Evolutionary conservation across 1,140 invertebrate species (phyloP).

Genomic region (Centruroides sculpturatus): DNA sequence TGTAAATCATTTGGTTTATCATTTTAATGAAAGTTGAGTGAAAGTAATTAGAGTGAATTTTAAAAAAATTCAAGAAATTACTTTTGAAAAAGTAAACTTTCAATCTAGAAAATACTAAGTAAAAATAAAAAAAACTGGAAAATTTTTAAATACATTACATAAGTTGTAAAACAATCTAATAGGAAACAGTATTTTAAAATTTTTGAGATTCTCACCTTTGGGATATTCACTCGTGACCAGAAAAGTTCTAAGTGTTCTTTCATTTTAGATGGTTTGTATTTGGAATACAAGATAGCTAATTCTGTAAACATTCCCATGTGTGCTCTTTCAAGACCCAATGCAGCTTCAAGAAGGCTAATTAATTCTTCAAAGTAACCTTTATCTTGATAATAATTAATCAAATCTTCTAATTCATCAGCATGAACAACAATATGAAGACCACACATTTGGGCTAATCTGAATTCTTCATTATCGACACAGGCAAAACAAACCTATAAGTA

Average conservation of each 20-base stretch:
- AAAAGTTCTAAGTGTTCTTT: slow-evolving; percentile 97
- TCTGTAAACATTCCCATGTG: slow-evolving; percentile 99
- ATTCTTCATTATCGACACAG: slow-evolving; percentile 96
- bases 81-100: no score
- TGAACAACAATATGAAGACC: slow-evolving; percentile 99
- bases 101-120: no score
- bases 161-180: not conserved
- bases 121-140: not conserved
- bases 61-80: no score
- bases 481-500: slow-evolving; percentile 91
- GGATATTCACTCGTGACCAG: slow-evolving; percentile 99
- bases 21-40: no score
- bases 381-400: slow-evolving; percentile 95
- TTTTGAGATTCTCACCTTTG: slow-evolving; percentile 54
- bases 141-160: not conserved
- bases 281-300: slow-evolving; percentile 95
- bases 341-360: slow-evolving; percentile 90
- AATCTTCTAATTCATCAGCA: slow-evolving; percentile 96
- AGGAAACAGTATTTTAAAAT: not conserved
- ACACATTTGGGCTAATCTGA: slow-evolving; percentile 97
- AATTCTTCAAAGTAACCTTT: slow-evolving; percentile 97
- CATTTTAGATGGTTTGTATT: slow-evolving; percentile 98
- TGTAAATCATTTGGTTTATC: slow-evolving; percentile 23
- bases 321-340: slow-evolving; percentile 84
- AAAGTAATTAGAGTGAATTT: no score